Percentiles rank a stretch among this genome's conserved stretches.
Evolutionary conservation across 2,113 vertebrate species (phyloP).

Genomic region (Campylomormyrus tamandua): DNA sequence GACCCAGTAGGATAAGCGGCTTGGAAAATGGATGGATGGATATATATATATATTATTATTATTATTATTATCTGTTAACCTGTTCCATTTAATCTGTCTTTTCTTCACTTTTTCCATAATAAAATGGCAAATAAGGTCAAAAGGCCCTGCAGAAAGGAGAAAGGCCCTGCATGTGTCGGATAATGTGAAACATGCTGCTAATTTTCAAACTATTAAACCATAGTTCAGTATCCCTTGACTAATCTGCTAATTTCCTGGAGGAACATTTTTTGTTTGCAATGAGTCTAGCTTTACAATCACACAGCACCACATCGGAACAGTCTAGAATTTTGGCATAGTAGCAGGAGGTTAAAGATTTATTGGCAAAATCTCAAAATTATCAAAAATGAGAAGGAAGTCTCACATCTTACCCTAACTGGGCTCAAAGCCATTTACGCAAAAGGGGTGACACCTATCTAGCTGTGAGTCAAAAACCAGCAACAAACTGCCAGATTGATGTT

Average conservation of each 20-base stretch:
- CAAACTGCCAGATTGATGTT: neutral
- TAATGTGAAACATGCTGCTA: neutral
- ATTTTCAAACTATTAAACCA: neutral
- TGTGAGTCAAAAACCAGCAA: neutral
- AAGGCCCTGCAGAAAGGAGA: neutral
- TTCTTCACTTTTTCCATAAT: neutral
- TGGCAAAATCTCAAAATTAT: neutral
- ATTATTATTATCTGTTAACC: neutral
- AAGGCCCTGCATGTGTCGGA: neutral
- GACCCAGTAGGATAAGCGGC: too few species aligned
- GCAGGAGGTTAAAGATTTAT: neutral
- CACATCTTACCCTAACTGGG: neutral
- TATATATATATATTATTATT: too few species aligned
- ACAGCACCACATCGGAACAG: neutral
- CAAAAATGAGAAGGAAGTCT: neutral
- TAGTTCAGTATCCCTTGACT: neutral
- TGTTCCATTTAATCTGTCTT: neutral
- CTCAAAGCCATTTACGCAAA: neutral
- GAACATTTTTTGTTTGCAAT: neutral
- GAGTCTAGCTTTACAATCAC: neutral
- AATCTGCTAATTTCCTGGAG: neutral
- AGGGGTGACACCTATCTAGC: neutral
- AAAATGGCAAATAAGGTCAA: neutral
- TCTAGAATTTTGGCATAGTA: neutral
- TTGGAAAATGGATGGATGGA: too few species aligned